These are phyloP conservation scores for Sycophila sp. DNA, from an alignment of 1,140 invertebrate species.

Conservation along the genomic window DNA sequence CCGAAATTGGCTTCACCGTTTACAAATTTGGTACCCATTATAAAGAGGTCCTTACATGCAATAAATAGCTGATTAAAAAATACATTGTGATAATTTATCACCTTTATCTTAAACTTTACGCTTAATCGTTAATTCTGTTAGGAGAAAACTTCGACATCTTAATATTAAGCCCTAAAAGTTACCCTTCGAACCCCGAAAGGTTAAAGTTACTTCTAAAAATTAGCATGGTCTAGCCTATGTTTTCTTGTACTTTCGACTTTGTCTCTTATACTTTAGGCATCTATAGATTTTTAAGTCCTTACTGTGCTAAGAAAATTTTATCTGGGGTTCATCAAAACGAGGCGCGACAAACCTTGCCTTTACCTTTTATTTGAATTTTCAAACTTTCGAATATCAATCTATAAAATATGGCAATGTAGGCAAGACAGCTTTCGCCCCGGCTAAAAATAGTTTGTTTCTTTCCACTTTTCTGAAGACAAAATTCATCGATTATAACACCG, in stretches of 20 bases:
- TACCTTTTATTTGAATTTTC: too few relatives aligned
- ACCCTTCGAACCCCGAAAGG: background rate
- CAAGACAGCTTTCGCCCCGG: too few relatives aligned
- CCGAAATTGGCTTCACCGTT: slow-evolving; percentile 10
- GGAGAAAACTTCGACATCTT: slow-evolving; percentile 4
- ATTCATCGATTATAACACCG: slow-evolving; percentile 14
- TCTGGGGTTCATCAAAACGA: background rate
- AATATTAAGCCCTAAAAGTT: slow-evolving; percentile 17
- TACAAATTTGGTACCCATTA: slow-evolving; percentile 15
- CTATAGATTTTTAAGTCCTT: background rate
- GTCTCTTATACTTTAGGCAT: background rate
- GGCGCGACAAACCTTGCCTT: background rate
- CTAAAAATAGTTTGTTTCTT: background rate
- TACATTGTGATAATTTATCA: background rate
- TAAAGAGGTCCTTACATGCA: slow-evolving; percentile 6
- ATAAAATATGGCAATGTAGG: too few relatives aligned
- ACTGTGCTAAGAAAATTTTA: background rate
- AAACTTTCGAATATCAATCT: too few relatives aligned
- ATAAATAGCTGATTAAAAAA: slow-evolving; percentile 24
- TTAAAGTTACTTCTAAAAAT: background rate
- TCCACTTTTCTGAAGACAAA: background rate
- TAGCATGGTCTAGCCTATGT: background rate
- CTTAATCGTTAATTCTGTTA: slow-evolving; percentile 9
- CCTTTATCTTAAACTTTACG: slow-evolving; percentile 12
- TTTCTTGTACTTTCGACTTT: background rate